Evolutionary conservation across 2,888 invertebrate species (phyloP), one percentile per base, ranked within the genome.

Genomic region (Ophion ventricosus): DNA sequence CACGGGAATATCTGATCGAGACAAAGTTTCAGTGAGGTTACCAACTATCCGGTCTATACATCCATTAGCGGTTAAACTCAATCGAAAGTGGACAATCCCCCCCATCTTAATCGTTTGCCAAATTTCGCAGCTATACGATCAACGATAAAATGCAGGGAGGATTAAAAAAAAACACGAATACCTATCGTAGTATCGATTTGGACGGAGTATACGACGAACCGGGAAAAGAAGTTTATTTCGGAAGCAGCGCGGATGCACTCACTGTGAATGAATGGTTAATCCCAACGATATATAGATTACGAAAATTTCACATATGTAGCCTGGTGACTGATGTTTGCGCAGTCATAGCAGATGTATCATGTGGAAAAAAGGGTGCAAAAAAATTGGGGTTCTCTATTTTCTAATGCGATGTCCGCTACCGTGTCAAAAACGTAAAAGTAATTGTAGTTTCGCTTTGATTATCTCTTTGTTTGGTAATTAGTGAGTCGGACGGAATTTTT

Each of bases 211-310:
- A 23, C 14, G 57, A 69, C 25, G 70, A 25, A 59, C 49, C 74
- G 40, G 29, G 10, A 64, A 11, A 57, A 64, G 11, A 49, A 20
- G 14, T 61, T 54, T 23, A 43, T 63, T 75, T 75, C 35, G 23
- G 29, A 74, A 80, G 74, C 35, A 29, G 40, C 40, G 40, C 64
- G 66, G 40, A 49, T 61, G 26, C 43, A 23, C 67, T 26, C 25
- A n/a, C 8, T n/a, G 23, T 14, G 66, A 49, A 59, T 25, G 66
- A 54, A 72, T 49, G 57, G 61, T 20, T 26, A 66, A 78, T 74
- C 56, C 67, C 63, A 40, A 70, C 63, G 40, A 70, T 70, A 69
- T 67, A 43, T 26, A 49, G 57, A 35, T 40, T 20, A 49, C 59
- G 77, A 1, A n/a, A 10, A 49, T 67, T 14, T 49, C 26, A 8